Percentiles rank a stretch among this genome's conserved stretches.
phyloP scores from a whole-genome alignment of 2,797 vertebrate genomes.

The Ceryle rudis region DNA sequence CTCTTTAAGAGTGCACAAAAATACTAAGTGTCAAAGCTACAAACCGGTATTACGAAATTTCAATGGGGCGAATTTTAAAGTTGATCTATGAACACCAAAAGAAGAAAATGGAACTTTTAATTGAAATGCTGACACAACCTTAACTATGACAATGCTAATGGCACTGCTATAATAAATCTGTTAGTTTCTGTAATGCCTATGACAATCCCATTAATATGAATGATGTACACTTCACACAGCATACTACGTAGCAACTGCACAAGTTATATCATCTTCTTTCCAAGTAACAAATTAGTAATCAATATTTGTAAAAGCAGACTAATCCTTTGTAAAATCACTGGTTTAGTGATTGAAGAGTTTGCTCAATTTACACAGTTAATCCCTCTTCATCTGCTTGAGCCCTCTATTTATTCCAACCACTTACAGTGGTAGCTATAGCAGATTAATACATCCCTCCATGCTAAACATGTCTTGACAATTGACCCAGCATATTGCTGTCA shows the following conservation, averaged over 20 bases:
- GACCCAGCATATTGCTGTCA: constrained; percentile 79
- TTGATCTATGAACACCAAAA: constrained; percentile 48
- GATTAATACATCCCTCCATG: constrained; percentile 79
- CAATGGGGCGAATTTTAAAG: constrained; percentile 32
- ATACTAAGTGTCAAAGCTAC: constrained; percentile 29
- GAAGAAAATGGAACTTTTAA: constrained; percentile 64
- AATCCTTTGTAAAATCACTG: constrained; percentile 87
- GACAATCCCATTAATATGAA: constrained; percentile 84
- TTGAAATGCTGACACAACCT: constrained; percentile 74
- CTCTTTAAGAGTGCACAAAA: neutral
- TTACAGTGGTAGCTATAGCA: constrained; percentile 73
- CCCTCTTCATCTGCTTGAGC: constrained; percentile 86
- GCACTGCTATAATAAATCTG: constrained; percentile 77
- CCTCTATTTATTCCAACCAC: constrained; percentile 82
- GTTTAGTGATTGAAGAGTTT: constrained; percentile 86
- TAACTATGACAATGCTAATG: constrained; percentile 67
- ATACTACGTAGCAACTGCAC: constrained; percentile 69
- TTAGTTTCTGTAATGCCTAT: constrained; percentile 76
- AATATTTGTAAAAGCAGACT: constrained; percentile 86
- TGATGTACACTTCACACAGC: constrained; percentile 76
- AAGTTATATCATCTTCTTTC: constrained; percentile 78
- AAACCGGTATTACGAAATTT: constrained; percentile 42
- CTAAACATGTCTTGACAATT: constrained; percentile 82
- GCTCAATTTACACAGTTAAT: constrained; percentile 86
- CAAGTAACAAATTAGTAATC: constrained; percentile 84